Evolutionary conservation across 2,797 vertebrate species (phyloP).

Genomic region (Erethizon dorsatum): DNA sequence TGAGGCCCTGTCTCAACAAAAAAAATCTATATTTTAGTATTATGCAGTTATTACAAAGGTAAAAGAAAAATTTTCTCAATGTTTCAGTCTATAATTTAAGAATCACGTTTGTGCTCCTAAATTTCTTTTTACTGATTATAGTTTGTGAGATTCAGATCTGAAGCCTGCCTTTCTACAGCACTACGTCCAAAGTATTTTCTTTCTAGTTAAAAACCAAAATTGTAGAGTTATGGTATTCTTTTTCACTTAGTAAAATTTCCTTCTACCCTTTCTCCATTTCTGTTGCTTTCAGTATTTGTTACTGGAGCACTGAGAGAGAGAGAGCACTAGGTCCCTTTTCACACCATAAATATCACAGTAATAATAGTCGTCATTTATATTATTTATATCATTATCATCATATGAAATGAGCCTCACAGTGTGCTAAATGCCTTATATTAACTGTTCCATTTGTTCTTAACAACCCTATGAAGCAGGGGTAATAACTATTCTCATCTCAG

Average conservation of each 20-base stretch:
- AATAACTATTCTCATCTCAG: neutral
- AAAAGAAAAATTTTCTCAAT: neutral
- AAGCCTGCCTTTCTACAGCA: neutral
- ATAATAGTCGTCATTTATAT: neutral
- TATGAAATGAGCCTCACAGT: neutral
- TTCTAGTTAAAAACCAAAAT: conserved; percentile 20
- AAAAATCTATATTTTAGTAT: neutral
- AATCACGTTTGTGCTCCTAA: neutral
- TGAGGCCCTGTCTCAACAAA: neutral
- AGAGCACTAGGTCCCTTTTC: neutral
- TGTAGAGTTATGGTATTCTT: neutral
- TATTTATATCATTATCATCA: neutral
- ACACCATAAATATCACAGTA: neutral
- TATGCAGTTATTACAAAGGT: neutral
- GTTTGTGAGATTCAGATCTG: neutral
- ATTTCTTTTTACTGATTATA: conserved; percentile 43
- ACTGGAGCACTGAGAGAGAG: neutral
- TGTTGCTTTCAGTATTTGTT: neutral
- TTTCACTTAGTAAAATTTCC: neutral
- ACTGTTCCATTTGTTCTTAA: neutral
- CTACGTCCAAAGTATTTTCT: neutral
- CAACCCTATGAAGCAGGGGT: neutral
- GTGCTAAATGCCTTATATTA: neutral
- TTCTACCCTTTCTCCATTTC: neutral
- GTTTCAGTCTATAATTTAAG: conserved; percentile 11